Percentiles rank a stretch among this genome's conserved stretches.
phyloP scores from a whole-genome alignment of 1,140 invertebrate genomes.

The Drosophila pallidifrons region DNA sequence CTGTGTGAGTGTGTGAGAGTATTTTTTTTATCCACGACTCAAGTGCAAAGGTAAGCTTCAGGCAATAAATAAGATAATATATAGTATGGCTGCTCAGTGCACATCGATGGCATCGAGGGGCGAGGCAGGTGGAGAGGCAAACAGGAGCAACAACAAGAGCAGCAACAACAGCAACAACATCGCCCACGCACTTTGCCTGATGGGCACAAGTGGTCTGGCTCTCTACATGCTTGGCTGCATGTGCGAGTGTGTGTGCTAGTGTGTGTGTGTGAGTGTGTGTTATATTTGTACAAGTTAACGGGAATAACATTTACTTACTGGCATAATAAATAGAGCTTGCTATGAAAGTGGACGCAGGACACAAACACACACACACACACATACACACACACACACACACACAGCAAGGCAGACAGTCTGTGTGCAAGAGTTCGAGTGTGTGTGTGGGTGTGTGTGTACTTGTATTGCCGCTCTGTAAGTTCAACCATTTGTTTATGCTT shows the following conservation, averaged over 20 bases:
- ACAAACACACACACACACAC: conserved; percentile 29
- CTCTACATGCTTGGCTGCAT: not conserved
- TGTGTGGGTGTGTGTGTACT: conserved; percentile 18
- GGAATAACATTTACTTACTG: conserved; percentile 81
- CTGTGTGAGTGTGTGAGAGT: not conserved
- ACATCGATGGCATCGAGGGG: not conserved
- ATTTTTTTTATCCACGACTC: conserved; percentile 13
- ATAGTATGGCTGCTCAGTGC: conserved; percentile 24
- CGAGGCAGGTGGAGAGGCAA: not conserved
- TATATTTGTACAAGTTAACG: conserved; percentile 77
- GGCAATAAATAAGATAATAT: conserved; percentile 53
- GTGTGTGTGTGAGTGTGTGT: conserved; percentile 16
- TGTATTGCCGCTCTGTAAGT: conserved; percentile 46
- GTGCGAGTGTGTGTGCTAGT: conserved; percentile 9
- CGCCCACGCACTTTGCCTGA: conserved; percentile 42
- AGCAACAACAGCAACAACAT: conserved; percentile 3
- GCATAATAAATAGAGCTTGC: conserved; percentile 76
- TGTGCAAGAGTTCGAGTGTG: conserved; percentile 5
- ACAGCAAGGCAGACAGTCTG: not conserved
- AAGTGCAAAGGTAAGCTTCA: conserved; percentile 47
- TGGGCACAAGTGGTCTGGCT: conserved; percentile 29
- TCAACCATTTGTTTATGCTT: conserved; percentile 68
- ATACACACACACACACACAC: conserved; percentile 30
- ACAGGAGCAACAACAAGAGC: conserved; percentile 18
- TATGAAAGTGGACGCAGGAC: conserved; percentile 49